Evolutionary conservation across 2,113 vertebrate genomes (phyloP), one percentile per base, ranked within the genome.

Genomic region (Nesogale talazaci): DNA sequence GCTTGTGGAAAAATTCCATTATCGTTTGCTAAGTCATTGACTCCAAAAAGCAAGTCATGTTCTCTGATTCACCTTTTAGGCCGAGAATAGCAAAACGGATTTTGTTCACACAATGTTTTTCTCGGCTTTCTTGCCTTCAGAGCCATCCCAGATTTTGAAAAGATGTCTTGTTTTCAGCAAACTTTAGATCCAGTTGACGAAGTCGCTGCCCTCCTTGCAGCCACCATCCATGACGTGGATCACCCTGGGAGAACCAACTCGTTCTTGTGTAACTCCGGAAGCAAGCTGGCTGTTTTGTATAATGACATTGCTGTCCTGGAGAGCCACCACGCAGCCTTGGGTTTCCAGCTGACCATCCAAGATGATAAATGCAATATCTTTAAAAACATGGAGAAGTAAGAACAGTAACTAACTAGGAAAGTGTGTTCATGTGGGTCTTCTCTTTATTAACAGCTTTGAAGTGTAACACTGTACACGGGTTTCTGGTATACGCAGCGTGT

Each of bases 291-390:
- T 0, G 98, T 99, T 29, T 97, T 99, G 22, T 99, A 99, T 97
- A 99, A 99, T 0, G 99, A 99, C 98, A 99, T 98, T 0, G 99
- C 99, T 0, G 99, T 99, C 94, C 96, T 99, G 90, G 99, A 99
- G 98, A 99, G 99, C 96, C 99, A 99, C 79, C 99, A 99, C 0
- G 98, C 99, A 0, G 99, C 99, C 2, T 97, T 99, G 94, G 99
- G 99, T 89, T 99, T 99, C 98, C 99, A 99, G 98, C 98, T 99
- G 97, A 99, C 99, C 95, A 98, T 98, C 0, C 95, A 98, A 4
- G 99, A 99, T 22, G 99, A 99, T 57, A 99, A 99, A 96, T 99
- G 98, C 98, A 99, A 99, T 97, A 99, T 99, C 96, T 99, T 99
- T 95, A 99, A 98, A 96, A 99, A 99, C 97, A 99, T 99, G 97